A percentile compares a stretch with the other conserved stretches of the same genome.
phyloP scores from a whole-genome alignment of 1,140 invertebrate species.

The Matsumurasca onukii region DNA sequence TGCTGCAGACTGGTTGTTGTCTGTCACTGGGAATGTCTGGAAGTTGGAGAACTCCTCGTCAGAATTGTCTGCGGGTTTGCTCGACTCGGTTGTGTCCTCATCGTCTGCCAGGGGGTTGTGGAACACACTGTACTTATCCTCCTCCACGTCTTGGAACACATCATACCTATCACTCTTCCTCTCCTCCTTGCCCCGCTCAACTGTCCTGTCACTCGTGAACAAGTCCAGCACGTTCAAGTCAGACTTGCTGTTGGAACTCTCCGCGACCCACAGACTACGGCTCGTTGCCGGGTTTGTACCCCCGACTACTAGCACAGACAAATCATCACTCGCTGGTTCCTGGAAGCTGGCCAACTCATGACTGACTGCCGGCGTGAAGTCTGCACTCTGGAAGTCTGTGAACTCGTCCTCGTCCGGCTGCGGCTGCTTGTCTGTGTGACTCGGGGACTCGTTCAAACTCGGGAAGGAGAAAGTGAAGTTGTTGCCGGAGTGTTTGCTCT shows the following conservation, averaged over 20 bases:
- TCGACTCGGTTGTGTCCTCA: constrained; percentile 14
- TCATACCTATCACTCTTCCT: constrained; percentile 38
- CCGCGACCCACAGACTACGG: background rate
- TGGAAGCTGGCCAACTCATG: constrained; percentile 40
- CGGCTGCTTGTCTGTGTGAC: background rate
- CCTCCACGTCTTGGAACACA: constrained; percentile 35
- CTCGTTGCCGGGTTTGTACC: constrained; percentile 5
- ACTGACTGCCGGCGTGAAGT: constrained; percentile 28
- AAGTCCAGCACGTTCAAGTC: background rate
- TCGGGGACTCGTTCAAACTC: constrained; percentile 13
- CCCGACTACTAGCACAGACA: constrained; percentile 8
- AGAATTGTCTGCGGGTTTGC: background rate
- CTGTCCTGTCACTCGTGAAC: constrained; percentile 19
- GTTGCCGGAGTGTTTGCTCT: constrained; percentile 2
- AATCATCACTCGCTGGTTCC: constrained; percentile 29
- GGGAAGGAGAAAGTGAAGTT: constrained; percentile 1
- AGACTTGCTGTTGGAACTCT: constrained; percentile 11
- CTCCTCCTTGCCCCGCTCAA: constrained; percentile 3
- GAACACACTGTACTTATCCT: constrained; percentile 54
- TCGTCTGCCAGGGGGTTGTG: constrained; percentile 12
- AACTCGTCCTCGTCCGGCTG: constrained; percentile 42
- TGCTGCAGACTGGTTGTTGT: background rate
- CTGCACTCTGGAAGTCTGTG: constrained; percentile 43
- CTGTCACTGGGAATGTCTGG: constrained; percentile 34
- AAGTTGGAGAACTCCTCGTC: constrained; percentile 38